Percentiles rank a stretch among this genome's conserved stretches.
phyloP scores from a whole-genome alignment of 2,888 invertebrate genomes.

The Micropterix aruncella region DNA sequence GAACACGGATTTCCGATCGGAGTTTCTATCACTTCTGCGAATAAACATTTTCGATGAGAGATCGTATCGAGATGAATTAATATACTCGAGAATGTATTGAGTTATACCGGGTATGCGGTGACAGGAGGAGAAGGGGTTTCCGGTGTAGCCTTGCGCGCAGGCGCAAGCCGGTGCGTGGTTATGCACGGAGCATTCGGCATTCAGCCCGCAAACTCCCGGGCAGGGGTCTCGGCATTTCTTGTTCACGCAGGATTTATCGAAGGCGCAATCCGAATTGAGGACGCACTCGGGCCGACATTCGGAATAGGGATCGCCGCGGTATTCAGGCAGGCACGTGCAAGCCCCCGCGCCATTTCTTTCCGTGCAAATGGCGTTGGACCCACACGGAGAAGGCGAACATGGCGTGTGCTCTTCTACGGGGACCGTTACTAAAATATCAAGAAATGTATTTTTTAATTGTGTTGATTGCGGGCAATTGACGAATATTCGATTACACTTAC shows the following conservation, averaged over 20 bases:
- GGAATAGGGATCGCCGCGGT: slow-evolving; percentile 74
- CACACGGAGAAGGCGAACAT: slow-evolving; percentile 76
- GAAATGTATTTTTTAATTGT: too few species aligned
- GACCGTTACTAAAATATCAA: neutral
- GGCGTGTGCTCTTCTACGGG: slow-evolving; percentile 24
- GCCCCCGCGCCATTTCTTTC: slow-evolving; percentile 70
- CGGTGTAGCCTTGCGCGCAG: slow-evolving; percentile 59
- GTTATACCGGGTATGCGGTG: slow-evolving; percentile 32
- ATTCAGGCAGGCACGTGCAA: slow-evolving; percentile 68
- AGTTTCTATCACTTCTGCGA: slow-evolving; percentile 15
- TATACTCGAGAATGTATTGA: slow-evolving; percentile 1
- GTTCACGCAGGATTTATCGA: slow-evolving; percentile 62
- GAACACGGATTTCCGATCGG: slow-evolving; percentile 37
- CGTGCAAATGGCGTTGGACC: slow-evolving; percentile 72
- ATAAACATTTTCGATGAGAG: neutral
- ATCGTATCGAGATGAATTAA: neutral
- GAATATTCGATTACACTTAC: slow-evolving; percentile 32
- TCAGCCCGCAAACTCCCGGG: slow-evolving; percentile 67
- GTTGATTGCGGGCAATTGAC: too few species aligned
- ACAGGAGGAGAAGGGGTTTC: slow-evolving; percentile 66
- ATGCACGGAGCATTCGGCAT: slow-evolving; percentile 68
- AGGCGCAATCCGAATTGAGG: slow-evolving; percentile 71
- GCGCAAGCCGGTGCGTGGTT: slow-evolving; percentile 73
- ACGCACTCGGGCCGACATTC: slow-evolving; percentile 82
- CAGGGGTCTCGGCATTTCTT: slow-evolving; percentile 79